phyloP scores from a whole-genome alignment of 1,140 invertebrate genomes.

The Leptoteleia sp. region DNA sequence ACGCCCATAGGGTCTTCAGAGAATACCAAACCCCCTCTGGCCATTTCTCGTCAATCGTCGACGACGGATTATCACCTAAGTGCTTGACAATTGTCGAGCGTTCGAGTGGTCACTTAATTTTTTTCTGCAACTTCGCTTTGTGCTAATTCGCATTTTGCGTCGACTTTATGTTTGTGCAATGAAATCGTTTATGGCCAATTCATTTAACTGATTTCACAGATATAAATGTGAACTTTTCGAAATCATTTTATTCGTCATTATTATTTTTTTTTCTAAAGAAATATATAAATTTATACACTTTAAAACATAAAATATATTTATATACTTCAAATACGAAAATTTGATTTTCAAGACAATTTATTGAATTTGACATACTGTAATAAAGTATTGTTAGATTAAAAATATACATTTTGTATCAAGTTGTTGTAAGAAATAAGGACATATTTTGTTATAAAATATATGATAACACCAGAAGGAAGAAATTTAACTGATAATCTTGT shows the following conservation, averaged over 20 bases:
- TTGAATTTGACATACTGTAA: no score
- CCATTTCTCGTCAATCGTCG: slow-evolving; percentile 55
- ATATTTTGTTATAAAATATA: slow-evolving; percentile 15
- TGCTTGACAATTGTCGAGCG: slow-evolving; percentile 64
- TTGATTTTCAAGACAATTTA: no score
- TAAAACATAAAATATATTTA: no score
- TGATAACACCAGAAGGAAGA: slow-evolving; percentile 14
- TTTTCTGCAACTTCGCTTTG: slow-evolving; percentile 30
- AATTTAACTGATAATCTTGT: slow-evolving; percentile 34
- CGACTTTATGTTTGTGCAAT: no score
- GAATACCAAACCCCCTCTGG: slow-evolving; percentile 52
- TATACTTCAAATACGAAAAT: no score
- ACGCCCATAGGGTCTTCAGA: slow-evolving; percentile 64
- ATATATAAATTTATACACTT: no score
- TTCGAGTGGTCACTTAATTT: slow-evolving; percentile 70
- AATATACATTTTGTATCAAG: slow-evolving; percentile 1
- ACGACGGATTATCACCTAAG: slow-evolving; percentile 71
- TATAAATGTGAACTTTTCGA: no score
- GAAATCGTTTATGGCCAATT: no score
- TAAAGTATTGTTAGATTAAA: no score
- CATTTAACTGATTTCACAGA: no score
- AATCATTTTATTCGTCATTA: no score
- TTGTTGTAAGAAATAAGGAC: slow-evolving; percentile 21
- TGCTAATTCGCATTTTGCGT: slow-evolving; percentile 5
- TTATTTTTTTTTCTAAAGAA: no score